Evolutionary conservation across 2,797 vertebrate species (phyloP).

Genomic region (Cyclura pinguis): DNA sequence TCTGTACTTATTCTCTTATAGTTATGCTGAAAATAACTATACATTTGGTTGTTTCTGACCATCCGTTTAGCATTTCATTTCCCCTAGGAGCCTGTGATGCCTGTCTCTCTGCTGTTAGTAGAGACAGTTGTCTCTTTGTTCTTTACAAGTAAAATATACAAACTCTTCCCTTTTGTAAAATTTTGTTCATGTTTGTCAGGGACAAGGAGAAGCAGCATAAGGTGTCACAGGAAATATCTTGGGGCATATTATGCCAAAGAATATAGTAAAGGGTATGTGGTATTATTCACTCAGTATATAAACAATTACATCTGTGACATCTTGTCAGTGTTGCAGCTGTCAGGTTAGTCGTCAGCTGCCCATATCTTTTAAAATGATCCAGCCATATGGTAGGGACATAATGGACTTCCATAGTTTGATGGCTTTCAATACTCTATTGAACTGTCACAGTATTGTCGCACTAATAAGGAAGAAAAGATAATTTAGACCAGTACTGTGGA

Average conservation of each 20-base stretch:
- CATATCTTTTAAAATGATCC: neutral
- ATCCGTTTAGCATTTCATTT: neutral
- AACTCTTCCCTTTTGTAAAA: neutral
- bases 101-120: neutral
- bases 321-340: neutral
- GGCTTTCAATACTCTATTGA: neutral
- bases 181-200: no score
- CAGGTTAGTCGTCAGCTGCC: neutral
- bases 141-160: neutral
- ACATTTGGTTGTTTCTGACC: neutral
- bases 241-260: neutral
- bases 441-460: neutral
- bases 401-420: neutral
- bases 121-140: neutral
- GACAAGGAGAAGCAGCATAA: neutral
- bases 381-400: neutral
- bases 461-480: neutral
- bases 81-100: neutral
- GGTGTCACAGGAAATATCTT: neutral
- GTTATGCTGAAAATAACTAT: neutral
- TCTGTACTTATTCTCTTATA: fast-evolving
- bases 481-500: neutral
- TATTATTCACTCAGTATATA: neutral
- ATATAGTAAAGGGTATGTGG: neutral
- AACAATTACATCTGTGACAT: neutral